Conservation (phyloP, 35 echinoderm and acorn worm genomes). For the Ptychodera flava region DNA sequence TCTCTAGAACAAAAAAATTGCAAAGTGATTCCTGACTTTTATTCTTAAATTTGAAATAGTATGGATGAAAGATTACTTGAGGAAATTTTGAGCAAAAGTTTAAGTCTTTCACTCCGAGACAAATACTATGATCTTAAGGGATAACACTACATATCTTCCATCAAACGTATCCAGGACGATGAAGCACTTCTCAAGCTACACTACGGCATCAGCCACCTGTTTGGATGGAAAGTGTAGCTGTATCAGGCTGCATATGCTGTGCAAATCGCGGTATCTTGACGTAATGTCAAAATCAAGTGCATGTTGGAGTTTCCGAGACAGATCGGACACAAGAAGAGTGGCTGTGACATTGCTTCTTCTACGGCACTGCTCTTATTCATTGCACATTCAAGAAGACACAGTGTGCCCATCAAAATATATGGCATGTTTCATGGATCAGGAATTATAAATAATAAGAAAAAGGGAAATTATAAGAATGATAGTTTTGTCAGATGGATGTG, state of each 20-base stretch:
- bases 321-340: conserved; percentile 79
- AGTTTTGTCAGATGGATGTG: too few relatives aligned
- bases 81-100: too few relatives aligned
- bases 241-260: conserved; percentile 28
- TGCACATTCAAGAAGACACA: conserved; percentile 88
- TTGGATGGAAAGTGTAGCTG: conserved; percentile 49
- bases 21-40: too few relatives aligned
- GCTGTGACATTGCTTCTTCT: conserved; percentile 54
- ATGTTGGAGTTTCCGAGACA: conserved; percentile 87
- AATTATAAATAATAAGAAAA: conserved; percentile 39
- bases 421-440: conserved; percentile 76
- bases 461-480: not conserved
- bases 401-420: conserved; percentile 74
- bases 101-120: too few relatives aligned
- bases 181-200: conserved; percentile 44
- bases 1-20: too few relatives aligned
- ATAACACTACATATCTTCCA: too few relatives aligned
- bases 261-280: conserved; percentile 36
- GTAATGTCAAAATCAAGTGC: conserved; percentile 65
- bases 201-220: conserved; percentile 15
- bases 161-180: too few relatives aligned
- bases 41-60: too few relatives aligned
- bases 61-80: too few relatives aligned
- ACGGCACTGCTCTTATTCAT: conserved; percentile 85
- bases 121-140: too few relatives aligned